Evolutionary conservation across 1,140 invertebrate genomes (phyloP).

Genomic region (Heliconius congener): DNA sequence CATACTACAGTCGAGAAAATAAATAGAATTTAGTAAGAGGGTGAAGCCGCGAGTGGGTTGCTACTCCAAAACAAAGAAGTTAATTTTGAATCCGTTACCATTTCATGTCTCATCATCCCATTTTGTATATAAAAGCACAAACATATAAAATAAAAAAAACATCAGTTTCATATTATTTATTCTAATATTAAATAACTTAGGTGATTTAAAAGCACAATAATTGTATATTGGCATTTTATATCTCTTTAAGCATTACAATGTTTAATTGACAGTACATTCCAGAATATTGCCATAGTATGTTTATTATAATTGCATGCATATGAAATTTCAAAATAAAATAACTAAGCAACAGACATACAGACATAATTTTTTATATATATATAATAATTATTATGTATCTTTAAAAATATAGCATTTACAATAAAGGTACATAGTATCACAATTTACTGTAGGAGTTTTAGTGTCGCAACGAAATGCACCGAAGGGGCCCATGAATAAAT

Average conservation of each 20-base stretch:
- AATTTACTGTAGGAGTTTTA: constrained; percentile 15
- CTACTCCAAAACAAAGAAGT: too few species aligned
- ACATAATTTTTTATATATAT: constrained; percentile 1
- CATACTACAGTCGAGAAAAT: too few species aligned
- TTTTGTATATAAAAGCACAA: background rate
- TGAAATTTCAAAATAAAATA: constrained; percentile 15
- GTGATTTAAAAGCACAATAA: constrained; percentile 28
- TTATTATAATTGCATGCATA: constrained; percentile 19
- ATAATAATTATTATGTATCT: background rate
- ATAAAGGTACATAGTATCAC: constrained; percentile 20
- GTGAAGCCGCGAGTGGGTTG: too few species aligned
- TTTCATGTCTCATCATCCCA: too few species aligned
- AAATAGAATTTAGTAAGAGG: too few species aligned
- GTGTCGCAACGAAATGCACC: constrained; percentile 4
- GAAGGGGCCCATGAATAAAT: background rate
- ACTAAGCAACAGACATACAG: constrained; percentile 11
- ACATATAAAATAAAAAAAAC: background rate
- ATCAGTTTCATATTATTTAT: constrained; percentile 12
- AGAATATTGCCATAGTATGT: constrained; percentile 30
- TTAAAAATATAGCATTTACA: constrained; percentile 27
- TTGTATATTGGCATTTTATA: constrained; percentile 30
- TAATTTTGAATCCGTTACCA: too few species aligned
- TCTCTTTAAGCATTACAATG: constrained; percentile 27
- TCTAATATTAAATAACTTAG: constrained; percentile 22
- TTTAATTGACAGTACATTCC: constrained; percentile 40